Evolutionary conservation across 1,140 invertebrate genomes (phyloP).

Genomic region (Stenopsyche tienmushanensis): DNA sequence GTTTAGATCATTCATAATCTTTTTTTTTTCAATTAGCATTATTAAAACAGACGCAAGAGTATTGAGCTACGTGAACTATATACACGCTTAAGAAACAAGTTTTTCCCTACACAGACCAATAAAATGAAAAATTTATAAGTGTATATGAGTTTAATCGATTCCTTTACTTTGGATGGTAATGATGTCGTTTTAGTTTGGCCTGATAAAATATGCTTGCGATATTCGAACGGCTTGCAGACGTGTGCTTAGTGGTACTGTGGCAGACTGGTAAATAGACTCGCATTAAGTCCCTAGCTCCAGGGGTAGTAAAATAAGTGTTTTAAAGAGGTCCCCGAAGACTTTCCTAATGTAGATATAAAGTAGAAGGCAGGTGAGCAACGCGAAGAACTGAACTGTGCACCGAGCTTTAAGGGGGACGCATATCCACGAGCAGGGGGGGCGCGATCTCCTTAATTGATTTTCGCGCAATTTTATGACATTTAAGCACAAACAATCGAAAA

Average conservation of each 20-base stretch:
- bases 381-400: neutral
- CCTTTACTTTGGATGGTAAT: neutral
- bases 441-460: too few relatives aligned
- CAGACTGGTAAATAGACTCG: constrained; percentile 15
- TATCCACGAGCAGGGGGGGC: neutral
- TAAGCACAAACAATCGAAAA: too few relatives aligned
- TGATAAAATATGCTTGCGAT: constrained; percentile 12
- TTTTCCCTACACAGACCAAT: too few relatives aligned
- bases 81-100: too few relatives aligned
- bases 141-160: too few relatives aligned
- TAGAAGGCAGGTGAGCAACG: constrained; percentile 5
- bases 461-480: too few relatives aligned
- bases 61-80: too few relatives aligned
- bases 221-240: neutral
- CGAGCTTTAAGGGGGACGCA: neutral
- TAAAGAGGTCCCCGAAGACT: constrained; percentile 23
- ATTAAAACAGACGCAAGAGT: too few relatives aligned
- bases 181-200: neutral
- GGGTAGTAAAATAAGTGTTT: constrained; percentile 28
- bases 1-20: too few relatives aligned
- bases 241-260: neutral
- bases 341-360: constrained; percentile 14
- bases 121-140: too few relatives aligned
- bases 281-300: constrained; percentile 4
- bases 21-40: too few relatives aligned